These are phyloP conservation scores for Popillia japonica DNA, from an alignment of 1,140 invertebrate genomes.

Conservation along the genomic window DNA sequence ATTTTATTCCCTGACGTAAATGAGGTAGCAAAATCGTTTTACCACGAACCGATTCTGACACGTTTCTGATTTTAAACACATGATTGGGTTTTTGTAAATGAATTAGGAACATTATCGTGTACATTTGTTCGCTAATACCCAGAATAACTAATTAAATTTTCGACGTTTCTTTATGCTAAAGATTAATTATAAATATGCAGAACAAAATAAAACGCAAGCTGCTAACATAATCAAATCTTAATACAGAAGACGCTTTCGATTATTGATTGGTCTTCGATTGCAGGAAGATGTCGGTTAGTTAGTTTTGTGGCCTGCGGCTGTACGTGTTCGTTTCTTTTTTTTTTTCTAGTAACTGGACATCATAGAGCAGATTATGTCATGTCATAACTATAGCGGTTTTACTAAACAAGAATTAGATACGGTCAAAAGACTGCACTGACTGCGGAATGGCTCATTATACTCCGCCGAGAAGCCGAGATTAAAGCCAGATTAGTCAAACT, in stretches of 20 bases:
- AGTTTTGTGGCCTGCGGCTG: conserved; percentile 1
- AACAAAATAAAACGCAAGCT: not conserved
- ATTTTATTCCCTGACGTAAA: too few relatives aligned
- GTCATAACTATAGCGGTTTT: conserved; percentile 43
- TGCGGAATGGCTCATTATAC: conserved; percentile 35
- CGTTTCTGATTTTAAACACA: too few relatives aligned
- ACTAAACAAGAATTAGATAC: conserved; percentile 42
- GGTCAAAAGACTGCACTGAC: conserved; percentile 39
- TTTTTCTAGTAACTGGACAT: conserved; percentile 43
- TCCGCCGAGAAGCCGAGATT: conserved; percentile 23
- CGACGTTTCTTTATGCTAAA: not conserved
- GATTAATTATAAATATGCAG: not conserved
- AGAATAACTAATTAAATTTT: not conserved
- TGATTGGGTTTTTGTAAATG: too few relatives aligned
- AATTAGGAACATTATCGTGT: too few relatives aligned
- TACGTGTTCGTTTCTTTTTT: conserved; percentile 21
- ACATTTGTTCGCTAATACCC: too few relatives aligned
- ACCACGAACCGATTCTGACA: too few relatives aligned
- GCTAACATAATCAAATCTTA: not conserved
- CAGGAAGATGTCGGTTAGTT: conserved; percentile 33
- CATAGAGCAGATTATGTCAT: conserved; percentile 42
- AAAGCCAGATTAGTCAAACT: conserved; percentile 31
- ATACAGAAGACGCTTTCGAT: conserved; percentile 25
- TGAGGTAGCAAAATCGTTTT: too few relatives aligned
- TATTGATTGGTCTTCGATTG: conserved; percentile 28